Evolutionary conservation across 2,797 vertebrate species (phyloP).

Genomic region (Podargus strigoides): DNA sequence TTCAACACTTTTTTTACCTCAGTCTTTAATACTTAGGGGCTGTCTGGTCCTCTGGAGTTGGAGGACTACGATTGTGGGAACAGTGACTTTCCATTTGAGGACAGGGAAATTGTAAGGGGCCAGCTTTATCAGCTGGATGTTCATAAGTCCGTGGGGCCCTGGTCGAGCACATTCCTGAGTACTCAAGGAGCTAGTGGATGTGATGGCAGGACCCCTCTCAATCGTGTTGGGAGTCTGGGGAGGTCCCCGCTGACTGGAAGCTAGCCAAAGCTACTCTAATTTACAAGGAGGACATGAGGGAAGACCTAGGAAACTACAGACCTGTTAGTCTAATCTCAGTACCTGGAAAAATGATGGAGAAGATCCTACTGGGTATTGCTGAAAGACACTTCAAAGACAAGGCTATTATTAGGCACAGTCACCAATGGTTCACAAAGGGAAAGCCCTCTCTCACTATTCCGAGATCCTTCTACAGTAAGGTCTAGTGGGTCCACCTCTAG

Average conservation of each 20-base stretch:
- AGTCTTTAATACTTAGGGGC: neutral
- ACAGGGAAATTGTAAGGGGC: neutral
- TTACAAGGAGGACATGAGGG: neutral
- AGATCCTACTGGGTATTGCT: neutral
- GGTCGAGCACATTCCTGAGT: neutral
- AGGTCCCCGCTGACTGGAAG: neutral
- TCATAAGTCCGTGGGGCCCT: neutral
- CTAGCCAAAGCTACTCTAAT: neutral
- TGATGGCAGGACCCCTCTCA: neutral
- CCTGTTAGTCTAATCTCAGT: neutral
- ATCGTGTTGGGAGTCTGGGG: neutral
- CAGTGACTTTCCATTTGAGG: neutral
- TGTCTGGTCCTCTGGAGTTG: neutral
- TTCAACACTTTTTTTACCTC: neutral
- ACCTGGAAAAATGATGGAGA: neutral
- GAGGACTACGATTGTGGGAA: neutral
- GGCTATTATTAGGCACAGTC: neutral
- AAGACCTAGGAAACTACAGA: neutral
- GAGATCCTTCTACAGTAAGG: neutral
- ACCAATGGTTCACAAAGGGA: neutral
- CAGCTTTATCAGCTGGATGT: neutral
- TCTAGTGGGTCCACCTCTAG: rapidly evolving
- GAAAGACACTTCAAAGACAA: neutral
- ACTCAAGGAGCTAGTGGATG: neutral
- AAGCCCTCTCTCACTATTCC: neutral